Base-by-base conservation (phyloP, 2,797 vertebrate genomes). In the Phalanger gymnotis region DNA sequence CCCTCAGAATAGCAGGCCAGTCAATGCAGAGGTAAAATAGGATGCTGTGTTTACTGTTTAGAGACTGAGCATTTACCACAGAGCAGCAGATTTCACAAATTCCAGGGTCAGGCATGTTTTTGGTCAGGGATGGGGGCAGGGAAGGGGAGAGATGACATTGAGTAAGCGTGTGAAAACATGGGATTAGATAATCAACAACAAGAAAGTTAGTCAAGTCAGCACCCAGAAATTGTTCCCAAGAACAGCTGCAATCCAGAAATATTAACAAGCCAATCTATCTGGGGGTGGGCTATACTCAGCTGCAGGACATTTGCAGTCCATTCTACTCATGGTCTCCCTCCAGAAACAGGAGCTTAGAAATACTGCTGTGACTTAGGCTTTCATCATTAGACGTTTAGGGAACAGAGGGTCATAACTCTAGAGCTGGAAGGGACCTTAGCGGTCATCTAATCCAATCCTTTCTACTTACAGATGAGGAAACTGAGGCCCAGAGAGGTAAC, bases 171-270 rank as follows among this genome's bases (percentile, higher is more conserved):
- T 95, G 95, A 95, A 96, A 95, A 95, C 9, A 55, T 31, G 52
- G 54, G 93, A 90, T 96, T 97, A 96, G 92, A 93, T 97, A 94
- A 96, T 61, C 93, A 95, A 94, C 94, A 89, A 91, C 0, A 1
- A 96, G 56, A 92, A 91, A 95, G 93, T 95, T 91, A 92, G 97
- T 92, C 96, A 97, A 97, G 97, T 95, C 54, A 54, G 93, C 92
- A 47, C 93, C 96, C 97, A 97, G 97, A 95, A 96, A 96, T 96
- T 92, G 94, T 93, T 94, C 92, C 81, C 52, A 61, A 92, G 90
- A 95, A 93, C 97, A 97, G 96, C 97, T 97, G 97, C 91, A 4
- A 31, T 47, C 94, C 95, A 95, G 93, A 95, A 93, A 95, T 55
- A 54, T 87, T 27, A 95, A 81, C 73, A 90, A 93, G 95, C 47